Percentiles rank a stretch among this genome's conserved stretches.
Evolutionary conservation across 2,888 invertebrate species (phyloP).

Genomic region (Brachycybe producta): DNA sequence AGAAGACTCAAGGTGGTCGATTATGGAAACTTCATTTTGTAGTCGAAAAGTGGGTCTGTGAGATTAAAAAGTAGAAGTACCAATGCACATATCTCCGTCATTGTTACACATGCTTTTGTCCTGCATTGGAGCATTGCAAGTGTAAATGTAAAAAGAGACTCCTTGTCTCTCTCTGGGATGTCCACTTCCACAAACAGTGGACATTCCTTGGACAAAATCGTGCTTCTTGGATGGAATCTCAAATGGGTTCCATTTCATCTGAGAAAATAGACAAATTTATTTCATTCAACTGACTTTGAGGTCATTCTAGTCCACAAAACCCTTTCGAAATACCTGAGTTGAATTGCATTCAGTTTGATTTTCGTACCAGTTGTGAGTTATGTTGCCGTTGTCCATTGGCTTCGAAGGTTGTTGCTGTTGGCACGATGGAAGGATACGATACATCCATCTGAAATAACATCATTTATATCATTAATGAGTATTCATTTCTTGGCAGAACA

Average conservation of each 20-base stretch:
- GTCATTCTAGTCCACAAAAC: not conserved
- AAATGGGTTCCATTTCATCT: conserved; percentile 92
- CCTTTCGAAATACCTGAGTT: conserved; percentile 74
- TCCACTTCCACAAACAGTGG: conserved; percentile 89
- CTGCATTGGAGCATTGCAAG: conserved; percentile 77
- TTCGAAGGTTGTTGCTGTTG: conserved; percentile 63
- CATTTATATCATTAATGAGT: not conserved
- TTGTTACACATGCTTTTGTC: conserved; percentile 77
- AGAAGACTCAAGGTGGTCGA: no score
- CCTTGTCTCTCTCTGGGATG: conserved; percentile 69
- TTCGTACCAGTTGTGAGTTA: conserved; percentile 64
- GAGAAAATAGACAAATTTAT: conserved; percentile 14
- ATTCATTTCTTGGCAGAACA: no score
- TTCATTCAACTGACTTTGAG: not conserved
- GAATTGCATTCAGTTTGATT: conserved; percentile 77
- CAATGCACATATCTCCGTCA: conserved; percentile 91
- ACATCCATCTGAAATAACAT: conserved; percentile 54
- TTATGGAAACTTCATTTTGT: not conserved
- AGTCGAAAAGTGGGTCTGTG: not conserved
- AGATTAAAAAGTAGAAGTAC: conserved; percentile 40
- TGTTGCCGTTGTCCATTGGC: conserved; percentile 38
- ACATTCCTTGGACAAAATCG: conserved; percentile 80
- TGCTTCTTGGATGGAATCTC: conserved; percentile 51
- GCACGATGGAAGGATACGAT: conserved; percentile 85
- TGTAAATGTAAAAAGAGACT: conserved; percentile 73